Base-by-base conservation (phyloP, 30 jellyfish, hydroid and myxozoan species). In the Aurelia sp. region DNA sequence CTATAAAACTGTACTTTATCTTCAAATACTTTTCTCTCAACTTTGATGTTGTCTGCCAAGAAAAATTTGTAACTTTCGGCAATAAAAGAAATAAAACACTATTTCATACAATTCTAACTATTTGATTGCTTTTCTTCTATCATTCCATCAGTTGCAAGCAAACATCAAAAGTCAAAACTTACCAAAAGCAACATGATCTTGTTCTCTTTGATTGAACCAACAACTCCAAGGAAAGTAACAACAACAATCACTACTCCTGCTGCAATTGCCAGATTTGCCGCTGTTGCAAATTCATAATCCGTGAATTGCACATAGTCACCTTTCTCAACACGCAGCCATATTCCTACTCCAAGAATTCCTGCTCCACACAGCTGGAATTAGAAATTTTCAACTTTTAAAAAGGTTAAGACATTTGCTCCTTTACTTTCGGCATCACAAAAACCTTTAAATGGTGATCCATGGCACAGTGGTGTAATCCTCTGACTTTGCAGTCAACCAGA, bases 301-400 rank as follows among this genome's bases (percentile, higher is more conserved):
- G 96, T 53, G 76, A 88, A 88, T 61, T 88, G 78, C 35, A 75
- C 98, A 79, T 85, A 84, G 75, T 91, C 96, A 48, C 88, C 94
- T 66, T 91, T 91, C 61, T 91, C 96, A 71, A 91, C 98, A 23
- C 92, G 93, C 57, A 91, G 86, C 96, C 96, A 91, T 7, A 91
- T 91, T 16, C 98, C 98, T 62, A 86, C 84, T 12, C 98, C 98
- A 52, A 91, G 94, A n/a, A 91, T 80, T 44, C 90, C 98, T 37
- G 94, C 80, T 6, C 98, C 98, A 67, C 89, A 78, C 69, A 91
- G 87, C 98, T 91, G 55, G 0, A 79, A 64, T 53, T 20, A 73
- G 16, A 33, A 16, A 71, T 41, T 6, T 20, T 8, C 22, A 37
- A 61, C 3, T 59, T 19, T 61, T 61, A 7, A 44, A 44, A 44